A percentile compares a stretch with the other conserved stretches of the same genome.
Evolutionary conservation across 2,797 vertebrate species (phyloP).

Genomic region (Ficedula albicollis): DNA sequence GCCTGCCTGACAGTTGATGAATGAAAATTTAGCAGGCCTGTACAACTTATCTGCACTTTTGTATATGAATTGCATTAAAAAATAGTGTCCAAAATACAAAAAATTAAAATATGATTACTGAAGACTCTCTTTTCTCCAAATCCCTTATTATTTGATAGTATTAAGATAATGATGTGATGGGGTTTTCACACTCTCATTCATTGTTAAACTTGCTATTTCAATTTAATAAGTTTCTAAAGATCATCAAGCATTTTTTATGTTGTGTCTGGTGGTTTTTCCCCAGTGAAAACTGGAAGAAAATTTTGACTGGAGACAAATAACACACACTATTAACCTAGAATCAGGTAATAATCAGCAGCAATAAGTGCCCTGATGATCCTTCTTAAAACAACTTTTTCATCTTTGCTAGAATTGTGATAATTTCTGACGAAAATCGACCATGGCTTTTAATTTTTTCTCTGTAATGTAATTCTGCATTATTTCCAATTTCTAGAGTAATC

Average conservation of each 20-base stretch:
- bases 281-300: background rate
- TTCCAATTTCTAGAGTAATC: background rate
- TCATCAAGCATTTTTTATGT: background rate
- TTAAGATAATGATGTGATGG: background rate
- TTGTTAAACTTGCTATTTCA: background rate
- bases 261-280: background rate
- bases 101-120: background rate
- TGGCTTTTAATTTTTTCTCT: background rate
- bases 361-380: background rate
- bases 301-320: background rate
- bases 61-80: background rate
- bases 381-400: background rate
- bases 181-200: background rate
- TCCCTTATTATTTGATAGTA: background rate
- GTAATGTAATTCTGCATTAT: background rate
- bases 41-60: background rate
- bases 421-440: background rate
- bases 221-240: background rate
- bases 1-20: conserved; percentile 24
- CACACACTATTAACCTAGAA: background rate
- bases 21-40: background rate
- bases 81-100: background rate
- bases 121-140: background rate
- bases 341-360: background rate
- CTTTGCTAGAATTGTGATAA: background rate